These are phyloP conservation scores for Drosophila glabriapex DNA, from an alignment of 2,888 invertebrate species.

Conservation along the genomic window DNA sequence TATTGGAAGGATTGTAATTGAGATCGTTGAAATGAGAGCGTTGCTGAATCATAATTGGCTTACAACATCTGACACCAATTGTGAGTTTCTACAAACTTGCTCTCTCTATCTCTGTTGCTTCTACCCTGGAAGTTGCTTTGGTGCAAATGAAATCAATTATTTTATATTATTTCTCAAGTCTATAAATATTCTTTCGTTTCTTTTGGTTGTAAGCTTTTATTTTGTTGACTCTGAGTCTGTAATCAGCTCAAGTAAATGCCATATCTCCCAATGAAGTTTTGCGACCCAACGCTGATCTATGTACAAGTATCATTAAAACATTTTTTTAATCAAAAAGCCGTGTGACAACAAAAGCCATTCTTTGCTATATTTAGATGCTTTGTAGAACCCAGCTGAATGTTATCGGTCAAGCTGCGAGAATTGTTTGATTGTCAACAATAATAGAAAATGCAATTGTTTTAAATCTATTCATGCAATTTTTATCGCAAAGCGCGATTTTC, in stretches of 20 bases:
- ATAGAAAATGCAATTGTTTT: conserved; percentile 19
- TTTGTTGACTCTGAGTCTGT: conserved; percentile 27
- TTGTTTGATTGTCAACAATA: conserved; percentile 32
- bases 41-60: not conserved
- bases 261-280: conserved; percentile 23
- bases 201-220: conserved; percentile 3
- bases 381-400: conserved; percentile 17
- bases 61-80: not conserved
- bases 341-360: conserved; percentile 29
- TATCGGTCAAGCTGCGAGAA: conserved; percentile 46
- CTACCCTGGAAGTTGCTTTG: not conserved
- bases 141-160: not conserved
- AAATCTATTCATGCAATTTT: not conserved
- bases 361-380: conserved; percentile 31
- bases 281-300: conserved; percentile 10
- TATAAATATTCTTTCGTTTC: not conserved
- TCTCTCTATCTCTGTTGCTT: not conserved
- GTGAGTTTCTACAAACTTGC: not conserved
- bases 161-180: not conserved
- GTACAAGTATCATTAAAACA: conserved; percentile 20
- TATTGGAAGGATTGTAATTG: not conserved
- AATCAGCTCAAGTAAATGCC: conserved; percentile 41
- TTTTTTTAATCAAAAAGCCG: conserved; percentile 31
- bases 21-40: not conserved
- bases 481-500: not conserved